Percentiles rank a stretch among this genome's conserved stretches.
phyloP scores from a whole-genome alignment of 1,140 invertebrate species.

The Ostrea denselamellosa region DNA sequence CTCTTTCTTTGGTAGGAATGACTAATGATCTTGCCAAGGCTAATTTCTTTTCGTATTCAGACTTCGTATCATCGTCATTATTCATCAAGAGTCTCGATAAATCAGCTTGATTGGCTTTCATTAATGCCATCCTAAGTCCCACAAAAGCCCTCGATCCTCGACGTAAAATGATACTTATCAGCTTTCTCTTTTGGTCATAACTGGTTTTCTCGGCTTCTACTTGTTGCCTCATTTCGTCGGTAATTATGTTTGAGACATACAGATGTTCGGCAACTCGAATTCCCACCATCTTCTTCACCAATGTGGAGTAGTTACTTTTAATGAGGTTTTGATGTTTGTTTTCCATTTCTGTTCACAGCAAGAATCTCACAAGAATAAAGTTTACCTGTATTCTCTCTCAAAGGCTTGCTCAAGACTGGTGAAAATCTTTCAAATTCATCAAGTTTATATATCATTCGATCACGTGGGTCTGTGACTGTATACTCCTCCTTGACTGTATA shows the following conservation, averaged over 20 bases:
- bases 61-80: constrained; percentile 3
- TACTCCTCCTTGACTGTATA: too few species aligned
- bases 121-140: neutral
- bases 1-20: neutral
- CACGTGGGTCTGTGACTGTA: too few species aligned
- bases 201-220: constrained; percentile 33
- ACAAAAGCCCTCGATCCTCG: neutral
- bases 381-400: neutral
- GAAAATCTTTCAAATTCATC: neutral
- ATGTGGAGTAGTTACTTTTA: too few species aligned
- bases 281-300: too few species aligned
- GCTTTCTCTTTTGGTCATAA: constrained; percentile 23
- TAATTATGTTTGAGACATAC: too few species aligned
- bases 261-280: too few species aligned
- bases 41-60: constrained; percentile 17
- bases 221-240: constrained; percentile 29
- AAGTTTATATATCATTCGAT: neutral
- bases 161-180: constrained; percentile 29
- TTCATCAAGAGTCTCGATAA: constrained; percentile 19
- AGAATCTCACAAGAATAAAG: neutral
- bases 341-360: constrained; percentile 10
- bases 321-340: constrained; percentile 16
- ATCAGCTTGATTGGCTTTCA: neutral
- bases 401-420: constrained; percentile 6
- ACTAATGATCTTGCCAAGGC: neutral